Conservation (phyloP, 2,888 invertebrate species). For the Tortricodes alternella region DNA sequence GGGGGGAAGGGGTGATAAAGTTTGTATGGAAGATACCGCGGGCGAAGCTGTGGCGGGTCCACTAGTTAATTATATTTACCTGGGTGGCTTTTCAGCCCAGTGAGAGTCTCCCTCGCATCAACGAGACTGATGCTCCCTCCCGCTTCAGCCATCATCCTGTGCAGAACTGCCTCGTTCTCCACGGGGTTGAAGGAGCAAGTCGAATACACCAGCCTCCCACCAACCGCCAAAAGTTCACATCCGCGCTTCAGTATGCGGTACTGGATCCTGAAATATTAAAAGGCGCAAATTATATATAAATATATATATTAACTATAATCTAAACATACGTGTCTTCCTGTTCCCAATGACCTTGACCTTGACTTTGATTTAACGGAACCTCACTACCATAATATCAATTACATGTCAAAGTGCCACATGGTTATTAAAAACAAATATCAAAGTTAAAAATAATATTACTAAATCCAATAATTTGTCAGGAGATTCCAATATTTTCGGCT, state of each 20-base stretch:
- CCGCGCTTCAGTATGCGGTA: slow-evolving; percentile 94
- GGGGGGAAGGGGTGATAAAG: too few relatives aligned
- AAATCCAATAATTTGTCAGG: too few relatives aligned
- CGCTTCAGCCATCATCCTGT: slow-evolving; percentile 3
- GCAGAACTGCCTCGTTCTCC: slow-evolving; percentile 84
- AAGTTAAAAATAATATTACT: too few relatives aligned
- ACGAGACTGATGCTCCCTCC: neutral
- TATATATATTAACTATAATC: too few relatives aligned
- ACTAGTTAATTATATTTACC: neutral
- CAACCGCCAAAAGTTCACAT: slow-evolving; percentile 91
- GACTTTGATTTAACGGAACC: too few relatives aligned
- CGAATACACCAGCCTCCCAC: slow-evolving; percentile 97
- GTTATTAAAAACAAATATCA: too few relatives aligned
- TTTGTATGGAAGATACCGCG: neutral
- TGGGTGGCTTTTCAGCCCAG: slow-evolving; percentile 10
- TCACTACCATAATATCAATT: too few relatives aligned
- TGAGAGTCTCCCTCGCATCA: neutral
- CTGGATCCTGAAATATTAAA: slow-evolving; percentile 84
- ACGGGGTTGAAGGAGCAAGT: slow-evolving; percentile 99
- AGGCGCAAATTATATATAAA: too few relatives aligned
- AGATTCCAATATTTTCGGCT: too few relatives aligned
- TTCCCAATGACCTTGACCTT: too few relatives aligned
- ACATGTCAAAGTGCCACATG: too few relatives aligned
- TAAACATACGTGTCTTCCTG: too few relatives aligned
- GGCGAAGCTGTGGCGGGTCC: neutral